Evolutionary conservation across 2,113 vertebrate genomes (phyloP).

Genomic region (Lipophrys pholis): DNA sequence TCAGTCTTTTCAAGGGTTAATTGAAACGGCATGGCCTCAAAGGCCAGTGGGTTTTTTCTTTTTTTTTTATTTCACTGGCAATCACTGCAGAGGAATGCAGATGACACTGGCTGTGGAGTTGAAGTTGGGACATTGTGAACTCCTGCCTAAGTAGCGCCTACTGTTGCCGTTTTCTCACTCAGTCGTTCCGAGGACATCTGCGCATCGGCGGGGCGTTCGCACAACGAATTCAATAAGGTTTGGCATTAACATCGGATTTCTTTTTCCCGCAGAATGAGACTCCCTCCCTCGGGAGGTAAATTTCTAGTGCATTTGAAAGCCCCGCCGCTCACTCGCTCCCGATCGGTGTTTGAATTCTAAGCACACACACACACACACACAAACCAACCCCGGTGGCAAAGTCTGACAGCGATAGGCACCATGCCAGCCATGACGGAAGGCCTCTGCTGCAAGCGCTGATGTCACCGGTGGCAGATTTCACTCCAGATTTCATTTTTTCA

Average conservation of each 20-base stretch:
- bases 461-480: constrained; percentile 55
- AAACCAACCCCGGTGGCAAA: constrained; percentile 62
- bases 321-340: constrained; percentile 5
- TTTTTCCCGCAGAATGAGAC: constrained; percentile 5
- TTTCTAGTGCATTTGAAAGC: constrained; percentile 16
- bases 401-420: constrained; percentile 78
- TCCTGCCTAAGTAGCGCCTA: neutral
- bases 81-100: constrained; percentile 61
- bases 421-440: constrained; percentile 74
- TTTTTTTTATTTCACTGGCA: constrained; percentile 23
- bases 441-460: constrained; percentile 40
- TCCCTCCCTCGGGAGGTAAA: neutral
- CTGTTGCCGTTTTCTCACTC: neutral
- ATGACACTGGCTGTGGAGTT: constrained; percentile 48
- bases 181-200: neutral
- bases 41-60: neutral
- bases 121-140: constrained; percentile 40
- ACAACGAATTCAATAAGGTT: neutral
- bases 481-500: neutral
- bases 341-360: constrained; percentile 36
- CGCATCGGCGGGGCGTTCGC: neutral
- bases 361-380: constrained; percentile 50
- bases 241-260: neutral
- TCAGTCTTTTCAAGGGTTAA: constrained; percentile 55
- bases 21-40: constrained; percentile 66